These are phyloP conservation scores for Cephus nigrinus DNA, from an alignment of 2,888 invertebrate species.

Conservation along the genomic window DNA sequence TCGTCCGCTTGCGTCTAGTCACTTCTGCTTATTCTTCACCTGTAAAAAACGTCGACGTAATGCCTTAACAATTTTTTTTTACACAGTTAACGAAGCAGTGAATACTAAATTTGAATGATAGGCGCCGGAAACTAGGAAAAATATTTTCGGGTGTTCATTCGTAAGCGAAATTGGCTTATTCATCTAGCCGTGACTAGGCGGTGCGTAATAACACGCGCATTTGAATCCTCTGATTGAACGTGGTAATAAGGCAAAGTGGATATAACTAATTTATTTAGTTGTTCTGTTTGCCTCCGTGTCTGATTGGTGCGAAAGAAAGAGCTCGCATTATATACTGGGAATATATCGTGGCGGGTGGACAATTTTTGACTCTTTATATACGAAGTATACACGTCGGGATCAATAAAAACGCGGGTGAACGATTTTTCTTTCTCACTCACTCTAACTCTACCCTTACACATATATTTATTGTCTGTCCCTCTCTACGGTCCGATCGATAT, in stretches of 20 bases:
- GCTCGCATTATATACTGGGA: too few relatives aligned
- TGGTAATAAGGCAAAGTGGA: slow-evolving; percentile 33
- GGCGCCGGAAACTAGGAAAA: slow-evolving; percentile 15
- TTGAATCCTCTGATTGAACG: slow-evolving; percentile 28
- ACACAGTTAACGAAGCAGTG: slow-evolving; percentile 19
- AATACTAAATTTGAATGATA: slow-evolving; percentile 31
- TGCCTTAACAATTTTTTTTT: too few relatives aligned
- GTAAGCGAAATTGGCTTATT: slow-evolving; percentile 4
- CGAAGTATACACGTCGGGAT: too few relatives aligned
- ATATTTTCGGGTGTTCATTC: neutral
- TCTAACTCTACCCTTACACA: too few relatives aligned
- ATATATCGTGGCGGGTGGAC: too few relatives aligned
- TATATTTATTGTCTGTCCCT: too few relatives aligned
- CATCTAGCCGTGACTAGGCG: neutral
- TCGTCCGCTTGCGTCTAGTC: too few relatives aligned
- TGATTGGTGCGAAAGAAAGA: slow-evolving; percentile 11
- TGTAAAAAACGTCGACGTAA: too few relatives aligned
- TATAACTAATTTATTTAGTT: slow-evolving; percentile 27
- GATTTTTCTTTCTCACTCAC: too few relatives aligned
- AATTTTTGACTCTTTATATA: too few relatives aligned
- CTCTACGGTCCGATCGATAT: accelerated
- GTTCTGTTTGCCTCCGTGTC: slow-evolving; percentile 18
- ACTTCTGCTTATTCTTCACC: too few relatives aligned
- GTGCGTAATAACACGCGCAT: neutral
- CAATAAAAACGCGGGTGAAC: too few relatives aligned